A percentile compares a stretch with the other conserved stretches of the same genome.
Evolutionary conservation across 2,113 vertebrate species (phyloP).

Genomic region (Leucoraja erinaceus): DNA sequence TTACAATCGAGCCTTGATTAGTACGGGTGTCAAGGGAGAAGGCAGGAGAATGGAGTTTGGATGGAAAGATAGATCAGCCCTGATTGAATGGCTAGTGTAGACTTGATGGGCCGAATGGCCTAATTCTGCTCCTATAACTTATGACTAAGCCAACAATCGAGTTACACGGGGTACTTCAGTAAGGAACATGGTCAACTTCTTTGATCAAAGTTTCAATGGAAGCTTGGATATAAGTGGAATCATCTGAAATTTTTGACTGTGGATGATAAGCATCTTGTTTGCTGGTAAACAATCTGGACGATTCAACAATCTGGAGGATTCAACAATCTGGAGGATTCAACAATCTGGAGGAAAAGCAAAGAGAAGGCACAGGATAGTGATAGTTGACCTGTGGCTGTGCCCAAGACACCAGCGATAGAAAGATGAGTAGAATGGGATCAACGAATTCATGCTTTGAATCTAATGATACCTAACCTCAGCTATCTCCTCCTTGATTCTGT

Average conservation of each 20-base stretch:
- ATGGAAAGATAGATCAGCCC: no score
- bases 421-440: neutral
- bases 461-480: conserved; percentile 60
- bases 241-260: neutral
- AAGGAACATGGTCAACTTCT: neutral
- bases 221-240: neutral
- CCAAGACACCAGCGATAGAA: neutral
- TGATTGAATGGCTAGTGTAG: no score
- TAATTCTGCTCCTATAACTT: no score
- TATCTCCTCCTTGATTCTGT: conserved; percentile 73
- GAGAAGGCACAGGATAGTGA: neutral
- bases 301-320: neutral
- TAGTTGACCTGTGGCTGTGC: no score
- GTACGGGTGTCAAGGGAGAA: no score
- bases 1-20: no score
- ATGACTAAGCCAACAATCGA: no score
- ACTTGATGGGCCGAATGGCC: no score
- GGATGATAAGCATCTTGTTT: neutral
- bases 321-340: neutral
- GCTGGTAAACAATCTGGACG: neutral
- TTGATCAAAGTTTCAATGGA: neutral
- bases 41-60: no score
- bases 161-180: neutral
- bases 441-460: neutral
- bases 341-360: neutral